These are phyloP conservation scores for Drosophila nigromelanica DNA, from an alignment of 1,140 invertebrate genomes.

Conservation along the genomic window DNA sequence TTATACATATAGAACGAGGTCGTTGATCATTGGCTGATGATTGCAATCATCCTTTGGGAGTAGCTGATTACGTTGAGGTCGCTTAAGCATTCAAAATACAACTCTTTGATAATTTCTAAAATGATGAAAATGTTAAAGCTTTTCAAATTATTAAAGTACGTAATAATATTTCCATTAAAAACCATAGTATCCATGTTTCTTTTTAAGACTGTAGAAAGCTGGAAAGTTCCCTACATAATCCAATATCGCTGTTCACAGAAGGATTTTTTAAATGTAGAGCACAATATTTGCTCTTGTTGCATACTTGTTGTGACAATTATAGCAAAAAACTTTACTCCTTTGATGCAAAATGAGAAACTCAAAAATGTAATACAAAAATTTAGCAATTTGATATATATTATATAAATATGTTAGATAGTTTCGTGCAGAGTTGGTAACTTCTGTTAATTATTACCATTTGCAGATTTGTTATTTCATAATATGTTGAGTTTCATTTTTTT, in stretches of 20 bases:
- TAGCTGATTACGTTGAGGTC: slow-evolving; percentile 20
- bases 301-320: no score
- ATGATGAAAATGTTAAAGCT: not conserved
- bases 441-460: not conserved
- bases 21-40: slow-evolving; percentile 54
- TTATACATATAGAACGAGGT: slow-evolving; percentile 15
- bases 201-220: no score
- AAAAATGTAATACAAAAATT: not conserved
- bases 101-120: not conserved
- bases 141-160: not conserved
- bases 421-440: not conserved
- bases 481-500: slow-evolving; percentile 6
- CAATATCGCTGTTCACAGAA: no score
- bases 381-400: not conserved
- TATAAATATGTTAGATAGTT: not conserved
- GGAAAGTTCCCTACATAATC: no score
- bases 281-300: no score
- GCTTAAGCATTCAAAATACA: slow-evolving; percentile 16
- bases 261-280: no score
- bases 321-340: not conserved
- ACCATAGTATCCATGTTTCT: no score
- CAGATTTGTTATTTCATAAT: slow-evolving; percentile 33
- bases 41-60: slow-evolving; percentile 39
- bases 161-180: not conserved
- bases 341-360: not conserved